These are phyloP conservation scores for Drosophila neotestacea DNA, from an alignment of 2,888 invertebrate species.

Conservation along the genomic window DNA sequence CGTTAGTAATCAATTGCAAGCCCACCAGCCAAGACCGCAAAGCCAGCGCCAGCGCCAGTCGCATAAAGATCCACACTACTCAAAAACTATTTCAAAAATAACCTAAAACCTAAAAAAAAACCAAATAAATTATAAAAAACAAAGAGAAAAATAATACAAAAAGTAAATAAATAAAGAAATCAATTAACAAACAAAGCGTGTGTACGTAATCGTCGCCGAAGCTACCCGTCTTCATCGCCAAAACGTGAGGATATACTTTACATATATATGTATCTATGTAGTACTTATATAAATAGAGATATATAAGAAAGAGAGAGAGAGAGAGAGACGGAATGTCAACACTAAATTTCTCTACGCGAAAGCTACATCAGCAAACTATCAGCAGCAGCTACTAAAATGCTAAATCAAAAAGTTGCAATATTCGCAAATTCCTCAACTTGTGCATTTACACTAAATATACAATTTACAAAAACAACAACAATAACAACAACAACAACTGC, in stretches of 20 bases:
- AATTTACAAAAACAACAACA: not conserved
- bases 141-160: conserved; percentile 5
- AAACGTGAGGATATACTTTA: conserved; percentile 53
- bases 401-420: not conserved
- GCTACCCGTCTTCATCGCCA: conserved; percentile 39
- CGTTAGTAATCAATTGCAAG: conserved; percentile 85
- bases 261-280: conserved; percentile 2
- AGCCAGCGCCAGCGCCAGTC: conserved; percentile 72
- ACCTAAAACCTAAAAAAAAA: not conserved
- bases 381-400: not conserved
- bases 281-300: not conserved
- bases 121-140: too few species aligned
- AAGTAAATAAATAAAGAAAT: conserved; percentile 15
- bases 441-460: not conserved
- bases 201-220: conserved; percentile 49
- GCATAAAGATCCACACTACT: conserved; percentile 40
- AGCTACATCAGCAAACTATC: not conserved
- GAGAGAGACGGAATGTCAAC: not conserved
- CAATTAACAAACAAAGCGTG: conserved; percentile 30
- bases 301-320: not conserved
- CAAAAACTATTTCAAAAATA: conserved; percentile 30
- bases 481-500: not conserved
- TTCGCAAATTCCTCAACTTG: not conserved
- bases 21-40: conserved; percentile 84
- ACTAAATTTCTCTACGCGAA: not conserved